These are phyloP conservation scores for Heliconius erato DNA, from an alignment of 2,888 invertebrate species.

Conservation along the genomic window DNA sequence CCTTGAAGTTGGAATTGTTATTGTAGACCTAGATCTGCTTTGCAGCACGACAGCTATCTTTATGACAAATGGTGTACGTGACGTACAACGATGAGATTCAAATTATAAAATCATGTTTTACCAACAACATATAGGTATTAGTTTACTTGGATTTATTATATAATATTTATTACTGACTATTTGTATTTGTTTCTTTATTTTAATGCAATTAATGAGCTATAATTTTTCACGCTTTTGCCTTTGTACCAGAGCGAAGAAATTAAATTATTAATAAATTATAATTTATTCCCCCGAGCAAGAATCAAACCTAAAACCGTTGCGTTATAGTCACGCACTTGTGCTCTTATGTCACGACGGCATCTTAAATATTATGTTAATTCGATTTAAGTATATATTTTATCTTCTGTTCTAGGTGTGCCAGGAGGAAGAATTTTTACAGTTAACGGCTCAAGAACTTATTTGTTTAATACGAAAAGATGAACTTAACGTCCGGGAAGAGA, in stretches of 20 bases:
- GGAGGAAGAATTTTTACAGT: slow-evolving; percentile 96
- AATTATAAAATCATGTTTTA: slow-evolving; percentile 22
- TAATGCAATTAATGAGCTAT: not conserved
- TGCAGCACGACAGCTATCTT: slow-evolving; percentile 11
- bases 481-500: slow-evolving; percentile 95
- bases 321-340: too few species aligned
- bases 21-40: not conserved
- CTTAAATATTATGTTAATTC: too few species aligned
- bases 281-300: too few species aligned
- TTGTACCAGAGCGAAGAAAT: too few species aligned
- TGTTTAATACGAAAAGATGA: slow-evolving; percentile 95
- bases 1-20: not conserved
- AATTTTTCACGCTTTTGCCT: not conserved
- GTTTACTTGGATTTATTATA: slow-evolving; percentile 1
- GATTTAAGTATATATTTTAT: not conserved
- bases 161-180: not conserved
- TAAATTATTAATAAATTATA: too few species aligned
- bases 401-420: slow-evolving; percentile 89
- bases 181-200: not conserved
- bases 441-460: slow-evolving; percentile 92
- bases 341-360: too few species aligned
- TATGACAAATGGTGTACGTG: slow-evolving; percentile 8
- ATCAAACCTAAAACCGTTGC: too few species aligned
- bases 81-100: slow-evolving; percentile 7
- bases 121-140: not conserved